phyloP scores from a whole-genome alignment of 2,797 vertebrate species.

The Cynodonichthys magdalenae region DNA sequence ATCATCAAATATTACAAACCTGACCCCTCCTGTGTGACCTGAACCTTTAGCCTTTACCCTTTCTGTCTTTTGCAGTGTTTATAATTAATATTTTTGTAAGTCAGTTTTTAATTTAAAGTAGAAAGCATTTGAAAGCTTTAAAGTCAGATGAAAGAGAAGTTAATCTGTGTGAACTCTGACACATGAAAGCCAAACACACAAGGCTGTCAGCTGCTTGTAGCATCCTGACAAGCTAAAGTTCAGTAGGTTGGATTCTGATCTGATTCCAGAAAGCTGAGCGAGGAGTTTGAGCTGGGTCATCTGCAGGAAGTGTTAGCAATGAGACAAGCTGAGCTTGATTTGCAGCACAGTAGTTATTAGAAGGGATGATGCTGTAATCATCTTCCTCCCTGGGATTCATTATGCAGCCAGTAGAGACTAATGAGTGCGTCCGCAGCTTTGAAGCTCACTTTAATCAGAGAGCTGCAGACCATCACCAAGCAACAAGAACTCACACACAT shows the following conservation, averaged over 20 bases:
- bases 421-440: slow-evolving; percentile 82
- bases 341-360: slow-evolving; percentile 46
- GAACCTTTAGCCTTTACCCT: background rate
- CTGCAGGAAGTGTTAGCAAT: slow-evolving; percentile 19
- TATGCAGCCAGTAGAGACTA: slow-evolving; percentile 81
- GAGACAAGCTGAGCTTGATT: slow-evolving; percentile 26
- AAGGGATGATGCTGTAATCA: slow-evolving; percentile 75
- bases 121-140: slow-evolving; percentile 39
- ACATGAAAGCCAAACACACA: slow-evolving; percentile 57
- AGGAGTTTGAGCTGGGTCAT: background rate
- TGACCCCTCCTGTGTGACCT: background rate
- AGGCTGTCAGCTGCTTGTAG: slow-evolving; percentile 19
- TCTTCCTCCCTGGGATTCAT: slow-evolving; percentile 81
- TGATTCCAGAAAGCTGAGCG: slow-evolving; percentile 2
- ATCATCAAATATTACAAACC: too few species aligned
- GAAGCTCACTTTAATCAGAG: slow-evolving; percentile 83
- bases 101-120: slow-evolving; percentile 28
- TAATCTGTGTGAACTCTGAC: slow-evolving; percentile 39
- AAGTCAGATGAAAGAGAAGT: slow-evolving; percentile 53
- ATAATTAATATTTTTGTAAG: slow-evolving; percentile 12
- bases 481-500: slow-evolving; percentile 80
- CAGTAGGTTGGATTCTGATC: slow-evolving; percentile 24
- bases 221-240: slow-evolving; percentile 40
- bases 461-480: slow-evolving; percentile 83
- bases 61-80: background rate